Evolutionary conservation across 2,888 invertebrate species (phyloP), one percentile per base, ranked within the genome.

Genomic region (Ferdinandea cuprea): DNA sequence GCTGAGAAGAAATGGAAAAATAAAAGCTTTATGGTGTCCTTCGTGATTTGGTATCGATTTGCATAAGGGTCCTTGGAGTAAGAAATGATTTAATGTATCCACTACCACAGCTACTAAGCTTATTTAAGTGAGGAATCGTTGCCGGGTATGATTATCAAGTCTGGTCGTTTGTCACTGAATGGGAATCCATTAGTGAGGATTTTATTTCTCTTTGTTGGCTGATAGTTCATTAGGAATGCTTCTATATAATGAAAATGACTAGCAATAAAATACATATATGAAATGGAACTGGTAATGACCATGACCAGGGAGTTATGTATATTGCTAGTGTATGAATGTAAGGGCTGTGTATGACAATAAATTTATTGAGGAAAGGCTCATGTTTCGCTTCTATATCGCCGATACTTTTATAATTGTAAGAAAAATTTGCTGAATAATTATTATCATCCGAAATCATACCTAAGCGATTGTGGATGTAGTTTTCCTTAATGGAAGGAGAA

Each of bases 161-260:
- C 19, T 32, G 9, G 63, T 69, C 80, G 52, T 76, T 76, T 69
- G 52, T 58, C 58, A 76, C 56, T 46, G 69, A 80, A 80, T 76
- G 44, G 80, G 74, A 80, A 59, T 76, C 76, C 80, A 80, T 80
- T 80, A 80, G 80, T 59, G 30, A 19, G 63, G 63, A 69, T 71
- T 80, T 58, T 13, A 61, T 50, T 69, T 69, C 61, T 15, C 42
- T 58, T 78, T 68, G 74, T 74, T 42, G 42, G 46, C 40, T 48
- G 48, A 50, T 66, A 58, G 73, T 74, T 69, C 63, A 76, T 69
- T 74, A 76, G 35, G 58, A 69, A 46, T 48, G 73, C 13, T 40
- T 30, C 32, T 25, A 25, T 32, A 48, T 65, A 65, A 65, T 40
- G 42, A 30, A 61, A 73, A 50, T 68, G 59, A 52, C 52, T 37